A percentile compares a stretch with the other conserved stretches of the same genome.
These are phyloP conservation scores for Euplexia lucipara DNA, from an alignment of 2,888 invertebrate species.

Conservation along the genomic window DNA sequence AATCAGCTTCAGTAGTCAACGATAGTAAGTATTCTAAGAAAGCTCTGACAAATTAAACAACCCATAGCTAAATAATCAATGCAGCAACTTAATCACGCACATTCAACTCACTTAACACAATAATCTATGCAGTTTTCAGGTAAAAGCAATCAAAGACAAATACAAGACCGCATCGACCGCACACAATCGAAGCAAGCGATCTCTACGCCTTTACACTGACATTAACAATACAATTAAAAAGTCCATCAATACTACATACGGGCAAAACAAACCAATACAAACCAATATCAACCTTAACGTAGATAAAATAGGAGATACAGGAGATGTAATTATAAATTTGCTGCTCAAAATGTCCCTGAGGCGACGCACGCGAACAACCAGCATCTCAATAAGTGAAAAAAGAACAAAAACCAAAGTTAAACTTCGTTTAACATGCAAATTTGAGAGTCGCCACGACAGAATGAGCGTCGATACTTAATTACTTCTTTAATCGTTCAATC, in stretches of 20 bases:
- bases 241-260: slow-evolving; percentile 78
- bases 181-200: slow-evolving; percentile 88
- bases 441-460: slow-evolving; percentile 89
- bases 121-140: slow-evolving; percentile 60
- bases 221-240: slow-evolving; percentile 90
- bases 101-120: slow-evolving; percentile 55
- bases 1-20: neutral
- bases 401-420: slow-evolving; percentile 88
- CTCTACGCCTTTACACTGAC: slow-evolving; percentile 90
- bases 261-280: slow-evolving; percentile 22
- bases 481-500: slow-evolving; percentile 90
- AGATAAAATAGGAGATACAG: slow-evolving; percentile 57
- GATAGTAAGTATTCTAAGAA: too few species aligned
- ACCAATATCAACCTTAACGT: slow-evolving; percentile 67
- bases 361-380: slow-evolving; percentile 83
- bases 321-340: slow-evolving; percentile 36
- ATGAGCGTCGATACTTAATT: slow-evolving; percentile 91
- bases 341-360: slow-evolving; percentile 73
- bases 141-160: slow-evolving; percentile 73
- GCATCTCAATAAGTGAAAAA: slow-evolving; percentile 88
- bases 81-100: slow-evolving; percentile 22
- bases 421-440: slow-evolving; percentile 91
- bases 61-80: slow-evolving; percentile 3
- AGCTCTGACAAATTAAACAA: neutral
- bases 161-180: slow-evolving; percentile 79